Base-by-base conservation (phyloP, 2,888 invertebrate species). In the Eulithis testata region DNA sequence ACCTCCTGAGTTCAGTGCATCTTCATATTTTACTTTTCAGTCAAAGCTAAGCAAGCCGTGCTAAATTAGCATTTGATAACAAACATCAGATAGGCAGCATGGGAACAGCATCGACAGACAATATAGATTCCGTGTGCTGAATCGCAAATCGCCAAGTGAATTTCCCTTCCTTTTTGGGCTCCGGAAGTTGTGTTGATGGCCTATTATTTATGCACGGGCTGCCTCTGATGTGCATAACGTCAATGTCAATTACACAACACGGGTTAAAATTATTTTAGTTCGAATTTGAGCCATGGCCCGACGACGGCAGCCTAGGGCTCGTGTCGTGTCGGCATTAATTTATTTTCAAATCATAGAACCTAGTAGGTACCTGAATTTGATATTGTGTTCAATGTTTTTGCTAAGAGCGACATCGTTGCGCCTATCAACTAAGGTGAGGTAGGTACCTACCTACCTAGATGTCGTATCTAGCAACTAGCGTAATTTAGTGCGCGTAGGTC, bases 141-240 rank as follows among this genome's bases (percentile, higher is more conserved):
- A 91, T 91, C 68, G 76, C 82, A 84, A 88, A 84, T 85, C 82
- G 63, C 78, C 78, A 74, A 84, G 85, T 87, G 85, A 86, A 89
- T 90, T 91, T 91, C 90, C 87, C 85, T 88, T 86, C 90, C 91
- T 87, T 91, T 88, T 79, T 80, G 85, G 83, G 83, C 83, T 87
- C 79, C 91, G 92, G 92, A 92, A 91, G 89, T 89, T 74, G 76
- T 76, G 73, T 72, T 78, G 75, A 72, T 75, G 61, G 72, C 53
- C 63, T 67, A 63, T 78, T 79, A 74, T 74, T 79, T 86, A 88
- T 91, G 84, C 90, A 80, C 68, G 74, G 65, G 70, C 74, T 72
- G 72, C 73, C 73, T 43, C 31, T 52, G 43, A 11, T 49, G 45
- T 45, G 40, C 40, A n/a, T 40, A 40, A 40, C 40, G 40, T 70